These are phyloP conservation scores for Melanotaenia boesemani DNA, from an alignment of 2,797 vertebrate species.

Conservation along the genomic window DNA sequence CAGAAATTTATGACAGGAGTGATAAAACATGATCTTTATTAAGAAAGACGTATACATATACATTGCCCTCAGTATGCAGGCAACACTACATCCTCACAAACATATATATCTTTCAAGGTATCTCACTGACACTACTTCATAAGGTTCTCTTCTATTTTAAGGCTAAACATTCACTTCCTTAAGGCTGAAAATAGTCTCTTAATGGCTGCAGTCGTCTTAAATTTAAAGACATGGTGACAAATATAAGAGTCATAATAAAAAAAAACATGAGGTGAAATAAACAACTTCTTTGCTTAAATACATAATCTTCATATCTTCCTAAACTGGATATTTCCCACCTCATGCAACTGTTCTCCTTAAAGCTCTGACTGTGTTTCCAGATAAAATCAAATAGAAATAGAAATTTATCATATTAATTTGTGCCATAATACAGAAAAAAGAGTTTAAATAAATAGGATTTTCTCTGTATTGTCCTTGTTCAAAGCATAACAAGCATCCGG, in stretches of 20 bases:
- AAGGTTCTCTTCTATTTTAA: neutral
- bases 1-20: constrained; percentile 29
- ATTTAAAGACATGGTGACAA: neutral
- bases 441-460: neutral
- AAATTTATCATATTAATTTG: neutral
- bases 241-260: neutral
- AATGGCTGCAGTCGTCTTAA: neutral
- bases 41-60: constrained; percentile 20
- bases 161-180: neutral
- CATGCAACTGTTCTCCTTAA: neutral
- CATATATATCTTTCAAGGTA: neutral
- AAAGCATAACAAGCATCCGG: neutral
- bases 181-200: neutral
- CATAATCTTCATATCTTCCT: too few relatives aligned
- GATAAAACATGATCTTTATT: constrained; percentile 62
- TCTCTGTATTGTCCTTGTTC: neutral
- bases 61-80: constrained; percentile 1
- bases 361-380: neutral
- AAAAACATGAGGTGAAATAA: neutral
- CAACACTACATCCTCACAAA: constrained; percentile 26
- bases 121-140: neutral
- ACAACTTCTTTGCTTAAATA: too few relatives aligned
- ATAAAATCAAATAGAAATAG: too few relatives aligned
- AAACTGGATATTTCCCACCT: neutral
- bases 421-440: neutral